Evolutionary conservation across 2,797 vertebrate genomes (phyloP).

Genomic region (Crax fasciolata): DNA sequence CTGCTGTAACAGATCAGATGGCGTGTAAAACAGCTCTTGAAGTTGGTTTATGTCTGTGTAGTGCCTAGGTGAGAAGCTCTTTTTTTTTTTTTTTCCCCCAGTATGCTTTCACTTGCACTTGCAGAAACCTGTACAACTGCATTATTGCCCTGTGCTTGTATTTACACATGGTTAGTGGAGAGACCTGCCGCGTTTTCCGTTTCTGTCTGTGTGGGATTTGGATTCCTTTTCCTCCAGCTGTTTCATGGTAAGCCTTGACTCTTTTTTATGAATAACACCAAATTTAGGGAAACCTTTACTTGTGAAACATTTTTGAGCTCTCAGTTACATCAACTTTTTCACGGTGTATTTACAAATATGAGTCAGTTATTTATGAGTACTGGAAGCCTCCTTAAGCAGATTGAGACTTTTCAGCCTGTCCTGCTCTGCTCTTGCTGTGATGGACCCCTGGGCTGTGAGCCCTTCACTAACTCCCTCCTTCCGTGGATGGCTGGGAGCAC

Average conservation of each 20-base stretch:
- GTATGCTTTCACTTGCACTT: neutral
- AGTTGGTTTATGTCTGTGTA: neutral
- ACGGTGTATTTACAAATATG: neutral
- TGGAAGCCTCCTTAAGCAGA: neutral
- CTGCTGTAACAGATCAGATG: neutral
- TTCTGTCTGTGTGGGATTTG: neutral
- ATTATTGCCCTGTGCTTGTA: neutral
- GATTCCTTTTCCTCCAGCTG: neutral
- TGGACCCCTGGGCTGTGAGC: neutral
- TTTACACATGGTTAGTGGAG: fast-evolving
- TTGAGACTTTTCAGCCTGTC: neutral
- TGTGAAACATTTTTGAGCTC: neutral
- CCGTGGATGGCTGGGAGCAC: neutral
- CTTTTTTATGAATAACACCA: neutral
- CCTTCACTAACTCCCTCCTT: neutral
- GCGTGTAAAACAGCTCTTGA: neutral
- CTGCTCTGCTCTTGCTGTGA: neutral
- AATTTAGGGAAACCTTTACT: neutral
- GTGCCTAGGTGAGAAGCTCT: neutral
- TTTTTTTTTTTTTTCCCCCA: neutral
- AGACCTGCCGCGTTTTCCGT: neutral
- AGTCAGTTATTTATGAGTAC: neutral
- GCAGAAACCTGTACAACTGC: neutral
- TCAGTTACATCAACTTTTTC: neutral
- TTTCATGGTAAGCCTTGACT: neutral